Evolutionary conservation across 1,140 invertebrate genomes (phyloP), one percentile per base, ranked within the genome.

Genomic region (Vollenhovia emeryi): DNA sequence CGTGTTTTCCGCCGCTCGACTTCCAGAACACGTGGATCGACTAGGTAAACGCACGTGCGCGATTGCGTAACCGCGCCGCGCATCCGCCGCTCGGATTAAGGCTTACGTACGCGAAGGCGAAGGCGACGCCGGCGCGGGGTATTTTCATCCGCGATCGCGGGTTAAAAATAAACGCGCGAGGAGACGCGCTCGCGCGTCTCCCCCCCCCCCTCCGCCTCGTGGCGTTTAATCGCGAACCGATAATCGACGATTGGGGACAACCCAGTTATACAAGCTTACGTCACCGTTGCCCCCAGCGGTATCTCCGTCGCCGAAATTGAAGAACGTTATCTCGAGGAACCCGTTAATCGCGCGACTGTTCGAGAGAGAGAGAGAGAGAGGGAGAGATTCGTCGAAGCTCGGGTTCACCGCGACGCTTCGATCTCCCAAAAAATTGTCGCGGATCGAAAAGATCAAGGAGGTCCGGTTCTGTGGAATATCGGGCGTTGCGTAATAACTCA

Each of bases 151-250:
- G 24, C 57, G 74, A 76, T 76, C 76, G 62, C 33, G 33, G 2
- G 76, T 69, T 80, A 80, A 80, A 69, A 80, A 69, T 80, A 80
- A 45, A 55, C n/a, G 48, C 48, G 9, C 27, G 73, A 48, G n/a
- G 30, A 50, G 36, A 55, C 48, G 33, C 76, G 30, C 33, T 40
- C 60, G 60, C 21, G 5, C 33, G n/a, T n/a, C n/a, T n/a, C n/a
- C n/a, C n/a, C n/a, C n/a, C n/a, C n/a, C n/a, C n/a, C n/a, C n/a
- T n/a, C 18, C 18, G n/a, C 33, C 11, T 36, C 50, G 64, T 15
- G 64, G 1, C n/a, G 18, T n/a, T 64, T 64, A 33, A 64, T 78
- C 48, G 48, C 36, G 6, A 60, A 21, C 30, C 60, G 43, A 68
- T 66, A 68, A 68, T 79, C 43, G 30, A 13, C n/a, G n/a, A n/a